These are phyloP conservation scores for Sarcoramphus papa DNA, from an alignment of 2,797 vertebrate genomes.

Conservation along the genomic window DNA sequence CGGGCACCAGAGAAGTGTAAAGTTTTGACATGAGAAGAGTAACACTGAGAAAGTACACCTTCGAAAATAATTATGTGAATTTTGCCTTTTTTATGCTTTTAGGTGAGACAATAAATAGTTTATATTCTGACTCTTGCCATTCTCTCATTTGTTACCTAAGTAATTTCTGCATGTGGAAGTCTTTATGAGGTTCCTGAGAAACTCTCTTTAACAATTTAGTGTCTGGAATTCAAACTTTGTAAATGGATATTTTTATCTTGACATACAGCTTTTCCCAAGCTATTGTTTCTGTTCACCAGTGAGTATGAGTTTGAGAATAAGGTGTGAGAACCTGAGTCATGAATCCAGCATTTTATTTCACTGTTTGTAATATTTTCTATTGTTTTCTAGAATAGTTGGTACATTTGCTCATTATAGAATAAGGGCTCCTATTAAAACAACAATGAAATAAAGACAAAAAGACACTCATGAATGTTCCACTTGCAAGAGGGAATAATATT, in stretches of 20 bases:
- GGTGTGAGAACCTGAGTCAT: not conserved
- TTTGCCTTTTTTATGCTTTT: not conserved
- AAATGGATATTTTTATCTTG: slow-evolving; percentile 31
- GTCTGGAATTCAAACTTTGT: not conserved
- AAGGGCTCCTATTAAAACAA: not conserved
- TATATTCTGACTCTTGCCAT: not conserved
- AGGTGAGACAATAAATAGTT: not conserved
- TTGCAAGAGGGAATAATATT: not conserved
- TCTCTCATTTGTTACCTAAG: not conserved
- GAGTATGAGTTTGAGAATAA: not conserved
- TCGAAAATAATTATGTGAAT: not conserved
- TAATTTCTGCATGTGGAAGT: not conserved
- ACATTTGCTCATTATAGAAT: not conserved
- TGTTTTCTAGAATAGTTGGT: not conserved
- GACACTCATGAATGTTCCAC: not conserved
- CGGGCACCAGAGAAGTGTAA: not conserved
- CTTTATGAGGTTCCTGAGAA: not conserved
- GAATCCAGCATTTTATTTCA: not conserved
- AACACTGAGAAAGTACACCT: not conserved
- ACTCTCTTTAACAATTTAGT: not conserved
- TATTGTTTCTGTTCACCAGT: not conserved
- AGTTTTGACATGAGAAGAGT: not conserved
- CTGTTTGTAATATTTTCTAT: not conserved
- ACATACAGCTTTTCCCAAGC: not conserved
- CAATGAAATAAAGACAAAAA: not conserved